Evolutionary conservation across 2,888 invertebrate genomes (phyloP).

Genomic region (Andrena fulva): DNA sequence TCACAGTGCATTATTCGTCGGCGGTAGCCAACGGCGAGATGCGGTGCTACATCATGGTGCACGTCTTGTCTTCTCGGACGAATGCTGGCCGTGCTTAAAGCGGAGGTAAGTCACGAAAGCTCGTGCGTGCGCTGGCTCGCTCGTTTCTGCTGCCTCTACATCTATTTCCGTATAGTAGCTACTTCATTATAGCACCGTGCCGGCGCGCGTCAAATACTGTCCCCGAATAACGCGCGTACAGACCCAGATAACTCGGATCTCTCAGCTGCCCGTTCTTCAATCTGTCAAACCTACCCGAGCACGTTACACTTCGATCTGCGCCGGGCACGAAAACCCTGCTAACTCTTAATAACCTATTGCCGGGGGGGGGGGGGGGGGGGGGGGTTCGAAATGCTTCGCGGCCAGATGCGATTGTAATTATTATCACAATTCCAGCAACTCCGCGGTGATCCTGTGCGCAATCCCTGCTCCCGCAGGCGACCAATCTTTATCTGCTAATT

Average conservation of each 20-base stretch:
- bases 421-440: not conserved
- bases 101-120: constrained; percentile 62
- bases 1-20: constrained; percentile 52
- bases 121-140: constrained; percentile 4
- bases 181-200: constrained; percentile 55
- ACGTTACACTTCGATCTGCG: not conserved
- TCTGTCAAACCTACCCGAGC: constrained; percentile 24
- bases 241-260: constrained; percentile 56
- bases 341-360: no score
- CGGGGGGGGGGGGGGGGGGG: no score
- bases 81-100: constrained; percentile 50
- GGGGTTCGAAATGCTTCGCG: no score
- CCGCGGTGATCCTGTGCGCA: not conserved
- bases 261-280: constrained; percentile 57
- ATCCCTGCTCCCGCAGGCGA: not conserved
- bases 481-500: not conserved
- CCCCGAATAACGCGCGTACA: constrained; percentile 54
- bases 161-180: constrained; percentile 71
- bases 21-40: constrained; percentile 51
- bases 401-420: not conserved
- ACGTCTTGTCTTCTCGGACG: constrained; percentile 43
- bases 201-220: constrained; percentile 64
- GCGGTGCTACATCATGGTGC: constrained; percentile 41
- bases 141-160: constrained; percentile 31
- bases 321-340: no score